Conservation (phyloP, 37 sponge, comb jelly and placozoan species). For the Trichoplax adhaerens region DNA sequence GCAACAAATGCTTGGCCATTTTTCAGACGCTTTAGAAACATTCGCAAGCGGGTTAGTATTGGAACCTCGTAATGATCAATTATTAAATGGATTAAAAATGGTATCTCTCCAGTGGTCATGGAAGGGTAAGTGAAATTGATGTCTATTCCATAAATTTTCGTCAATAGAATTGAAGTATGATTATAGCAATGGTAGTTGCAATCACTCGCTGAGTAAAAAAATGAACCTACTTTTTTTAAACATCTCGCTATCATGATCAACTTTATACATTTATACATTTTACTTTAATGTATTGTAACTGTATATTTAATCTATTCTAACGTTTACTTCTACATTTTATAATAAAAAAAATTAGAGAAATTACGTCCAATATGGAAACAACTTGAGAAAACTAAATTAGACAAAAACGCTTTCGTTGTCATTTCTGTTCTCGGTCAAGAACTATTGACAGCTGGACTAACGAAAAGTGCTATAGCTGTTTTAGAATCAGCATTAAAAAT, state of each 20-base stretch:
- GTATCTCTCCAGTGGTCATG: slow-evolving; percentile 51
- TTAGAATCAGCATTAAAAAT: slow-evolving; percentile 59
- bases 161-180: too few relatives aligned
- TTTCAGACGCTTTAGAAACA: slow-evolving; percentile 54
- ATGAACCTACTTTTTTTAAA: too few relatives aligned
- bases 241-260: too few relatives aligned
- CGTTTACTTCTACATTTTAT: too few relatives aligned
- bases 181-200: too few relatives aligned
- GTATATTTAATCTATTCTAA: too few relatives aligned
- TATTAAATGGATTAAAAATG: slow-evolving; percentile 49
- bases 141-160: too few relatives aligned
- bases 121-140: slow-evolving; percentile 34
- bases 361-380: neutral
- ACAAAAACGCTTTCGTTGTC: slow-evolving; percentile 75
- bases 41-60: slow-evolving; percentile 63
- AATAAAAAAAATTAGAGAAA: too few relatives aligned
- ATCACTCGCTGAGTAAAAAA: too few relatives aligned
- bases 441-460: slow-evolving; percentile 33
- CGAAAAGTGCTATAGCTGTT: slow-evolving; percentile 43
- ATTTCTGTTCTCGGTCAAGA: slow-evolving; percentile 75
- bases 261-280: too few relatives aligned
- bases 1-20: slow-evolving; percentile 34
- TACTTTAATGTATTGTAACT: too few relatives aligned
- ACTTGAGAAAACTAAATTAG: slow-evolving; percentile 32
- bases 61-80: slow-evolving; percentile 48